Base-by-base conservation (phyloP, 2,797 vertebrate species). In the Sebastes hopkinsi region DNA sequence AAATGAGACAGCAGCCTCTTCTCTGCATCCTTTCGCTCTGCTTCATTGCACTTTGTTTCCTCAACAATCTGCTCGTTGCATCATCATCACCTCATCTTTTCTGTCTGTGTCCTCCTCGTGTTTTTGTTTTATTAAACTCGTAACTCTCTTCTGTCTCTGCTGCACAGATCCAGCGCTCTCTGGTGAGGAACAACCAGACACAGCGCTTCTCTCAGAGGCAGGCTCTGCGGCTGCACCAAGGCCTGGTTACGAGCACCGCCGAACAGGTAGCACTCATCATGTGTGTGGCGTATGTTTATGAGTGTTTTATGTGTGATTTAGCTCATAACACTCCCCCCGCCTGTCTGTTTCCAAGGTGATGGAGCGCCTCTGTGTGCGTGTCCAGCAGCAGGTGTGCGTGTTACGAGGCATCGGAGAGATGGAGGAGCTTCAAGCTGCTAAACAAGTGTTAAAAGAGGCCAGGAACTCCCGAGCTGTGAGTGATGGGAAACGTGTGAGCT, bases 111-210 rank as follows among this genome's bases (percentile, higher is more conserved):
- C 23, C 16, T 72, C 18, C 1, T 50, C 4, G 0, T 61, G 20
- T 69, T 50, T 84, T 65, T 30, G 3, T 32, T 58, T 29, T 2
- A 34, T 29, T 2, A 32, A 29, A 50, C 46, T 60, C 2, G 4
- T 23, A 27, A 10, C 18, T 22, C 18, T 65, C 4, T 6, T 16
- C 11, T 23, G 14, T 20, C 29, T 61, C 34, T 77, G 42, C 29
- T 23, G 29, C 30, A 7, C 89, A 98, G 97, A 98, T 98, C 94
- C 97, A 98, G 87, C 95, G 96, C 13, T 95, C 96, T 72, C 94
- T 98, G 75, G 95, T 98, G 85, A 95, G 97, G 87, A 98, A 98
- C 92, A 97, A 97, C 88, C 97, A 98, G 89, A 97, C 97, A 1
- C 96, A 97, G 83, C 96, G 96, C 1, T 97, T 97, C 89, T 97